These are phyloP conservation scores for Rhinoraja longicauda DNA, from an alignment of 2,797 vertebrate species.

Conservation along the genomic window DNA sequence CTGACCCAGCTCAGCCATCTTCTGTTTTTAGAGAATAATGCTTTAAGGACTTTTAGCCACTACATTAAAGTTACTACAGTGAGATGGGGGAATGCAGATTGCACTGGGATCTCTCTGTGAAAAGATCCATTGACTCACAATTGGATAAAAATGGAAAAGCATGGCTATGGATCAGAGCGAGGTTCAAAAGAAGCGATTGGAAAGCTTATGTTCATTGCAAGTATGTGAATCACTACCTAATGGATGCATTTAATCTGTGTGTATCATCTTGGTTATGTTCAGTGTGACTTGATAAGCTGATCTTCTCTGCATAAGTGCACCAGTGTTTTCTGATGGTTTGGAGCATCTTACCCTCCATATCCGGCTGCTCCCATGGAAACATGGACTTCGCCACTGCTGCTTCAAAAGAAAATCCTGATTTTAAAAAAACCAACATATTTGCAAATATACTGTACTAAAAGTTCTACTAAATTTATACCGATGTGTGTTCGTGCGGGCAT, in stretches of 20 bases:
- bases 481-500: background rate
- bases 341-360: background rate
- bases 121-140: constrained; percentile 4
- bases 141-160: background rate
- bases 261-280: background rate
- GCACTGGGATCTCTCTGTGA: background rate
- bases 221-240: background rate
- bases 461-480: constrained; percentile 33
- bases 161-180: background rate
- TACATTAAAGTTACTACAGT: background rate
- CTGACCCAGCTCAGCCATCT: background rate
- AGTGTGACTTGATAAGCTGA: background rate
- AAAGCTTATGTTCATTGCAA: background rate
- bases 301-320: background rate
- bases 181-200: background rate
- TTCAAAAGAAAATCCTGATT: constrained; percentile 14
- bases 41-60: background rate
- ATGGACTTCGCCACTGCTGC: constrained; percentile 28
- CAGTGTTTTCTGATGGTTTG: constrained; percentile 2
- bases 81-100: background rate
- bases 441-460: constrained; percentile 12
- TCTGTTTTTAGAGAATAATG: background rate
- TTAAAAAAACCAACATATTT: constrained; percentile 20
- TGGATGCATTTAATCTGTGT: background rate
- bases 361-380: constrained; percentile 29